Conservation (phyloP, 2,113 vertebrate genomes). For the Paedocypris sp. region DNA sequence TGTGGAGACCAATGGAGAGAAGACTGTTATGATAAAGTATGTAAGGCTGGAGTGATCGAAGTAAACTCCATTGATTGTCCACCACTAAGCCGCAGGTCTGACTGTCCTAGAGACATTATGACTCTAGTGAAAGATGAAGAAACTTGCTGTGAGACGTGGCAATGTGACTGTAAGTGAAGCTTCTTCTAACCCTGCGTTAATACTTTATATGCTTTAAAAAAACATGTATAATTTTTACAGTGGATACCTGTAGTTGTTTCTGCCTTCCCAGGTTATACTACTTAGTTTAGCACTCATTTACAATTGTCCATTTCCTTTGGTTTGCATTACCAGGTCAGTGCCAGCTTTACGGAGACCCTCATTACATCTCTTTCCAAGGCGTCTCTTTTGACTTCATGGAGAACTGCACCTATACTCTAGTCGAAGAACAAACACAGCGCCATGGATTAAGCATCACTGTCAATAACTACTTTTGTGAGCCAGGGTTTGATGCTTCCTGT, state of each 20-base stretch:
- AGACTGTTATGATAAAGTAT: conserved; percentile 44
- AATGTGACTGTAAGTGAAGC: conserved; percentile 59
- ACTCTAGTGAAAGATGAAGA: conserved; percentile 38
- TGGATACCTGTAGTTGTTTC: too few relatives aligned
- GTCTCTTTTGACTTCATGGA: conserved; percentile 44
- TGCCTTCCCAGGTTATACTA: too few relatives aligned
- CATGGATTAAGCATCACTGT: conserved; percentile 50
- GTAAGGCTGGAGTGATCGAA: conserved; percentile 34
- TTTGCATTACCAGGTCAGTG: conserved; percentile 49
- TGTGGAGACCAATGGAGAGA: conserved; percentile 45
- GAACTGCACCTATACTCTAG: conserved; percentile 53
- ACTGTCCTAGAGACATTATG: conserved; percentile 40
- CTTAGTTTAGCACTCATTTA: too few relatives aligned
- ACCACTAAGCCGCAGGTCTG: not conserved
- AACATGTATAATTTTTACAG: too few relatives aligned
- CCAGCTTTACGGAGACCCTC: conserved; percentile 59
- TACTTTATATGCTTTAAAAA: too few relatives aligned
- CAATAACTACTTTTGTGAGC: conserved; percentile 47
- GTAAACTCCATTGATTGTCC: conserved; percentile 40
- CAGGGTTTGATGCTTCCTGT: conserved; percentile 34
- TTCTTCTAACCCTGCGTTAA: too few relatives aligned
- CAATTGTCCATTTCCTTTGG: not conserved
- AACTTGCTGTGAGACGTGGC: conserved; percentile 48
- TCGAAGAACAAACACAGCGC: conserved; percentile 46
- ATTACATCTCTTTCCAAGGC: conserved; percentile 58